Evolutionary conservation across 2,888 invertebrate species (phyloP), one percentile per base, ranked within the genome.

Genomic region (Trichogramma dendrolimi): DNA sequence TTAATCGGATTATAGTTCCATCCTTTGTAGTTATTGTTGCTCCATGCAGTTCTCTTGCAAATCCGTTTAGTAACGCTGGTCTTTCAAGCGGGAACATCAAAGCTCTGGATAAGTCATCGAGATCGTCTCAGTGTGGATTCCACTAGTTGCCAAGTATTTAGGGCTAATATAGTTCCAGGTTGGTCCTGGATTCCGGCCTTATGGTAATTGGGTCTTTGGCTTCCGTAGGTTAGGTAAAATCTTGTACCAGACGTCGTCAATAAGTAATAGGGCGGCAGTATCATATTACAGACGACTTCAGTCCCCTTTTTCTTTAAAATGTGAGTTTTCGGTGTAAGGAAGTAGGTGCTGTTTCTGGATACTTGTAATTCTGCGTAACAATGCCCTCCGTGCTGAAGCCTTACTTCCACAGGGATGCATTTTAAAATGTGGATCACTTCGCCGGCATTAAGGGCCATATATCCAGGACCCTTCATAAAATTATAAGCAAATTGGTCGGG

Each of bases 161-260:
- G 66, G 60, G 43, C 55, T 60, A 4, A 57, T 48, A 44, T 68
- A 68, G 47, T 63, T 64, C 66, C 68, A 68, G 0, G 58, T 58
- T 11, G 58, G 49, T 47, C 56, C 41, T 1, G 60, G 61, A 10
- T 55, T 52, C 8, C 66, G 64, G 53, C 62, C 58, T 1, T 67
- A 55, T 8, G 47, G 53, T 5, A 27, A 39, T n/a, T 62, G 66
- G 8, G 63, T 14, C 6, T 58, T 7, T 14, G 52, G 44, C 52
- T 64, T 54, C 1, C 58, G 27, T n/a, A 65, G 61, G 40, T 42
- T 51, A 1, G 68, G 66, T 44, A 58, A 43, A 6, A 66, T 53
- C 53, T 55, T 60, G 10, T 62, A 66, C 71, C 71, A 71, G 46
- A 58, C 41, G 5, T 65, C 58, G 10, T 67, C 67, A 4, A 70